These are phyloP conservation scores for Beroe ovata DNA, from an alignment of 37 sponge, comb jelly and placozoan species.

Conservation along the genomic window DNA sequence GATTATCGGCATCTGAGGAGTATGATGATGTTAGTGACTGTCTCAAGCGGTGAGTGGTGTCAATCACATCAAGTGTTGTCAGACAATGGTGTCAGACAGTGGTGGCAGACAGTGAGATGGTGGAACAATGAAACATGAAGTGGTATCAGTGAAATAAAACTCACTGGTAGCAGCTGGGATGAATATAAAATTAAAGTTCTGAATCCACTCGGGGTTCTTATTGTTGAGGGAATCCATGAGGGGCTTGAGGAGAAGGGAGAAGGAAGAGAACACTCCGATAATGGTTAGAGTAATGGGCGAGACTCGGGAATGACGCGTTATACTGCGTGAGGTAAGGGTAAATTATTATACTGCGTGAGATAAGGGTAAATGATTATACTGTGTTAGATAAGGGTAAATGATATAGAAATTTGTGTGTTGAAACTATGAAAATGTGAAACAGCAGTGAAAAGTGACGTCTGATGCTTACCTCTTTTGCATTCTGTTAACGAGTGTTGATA, in stretches of 20 bases:
- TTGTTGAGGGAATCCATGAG: constrained; percentile 50
- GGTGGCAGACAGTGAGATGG: too few species aligned
- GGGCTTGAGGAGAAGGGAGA: constrained; percentile 18
- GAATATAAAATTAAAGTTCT: constrained; percentile 49
- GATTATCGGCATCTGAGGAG: constrained; percentile 50
- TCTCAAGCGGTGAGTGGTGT: neutral
- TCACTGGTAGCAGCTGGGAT: constrained; percentile 16
- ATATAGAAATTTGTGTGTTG: too few species aligned
- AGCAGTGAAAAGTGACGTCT: too few species aligned
- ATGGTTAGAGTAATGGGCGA: neutral
- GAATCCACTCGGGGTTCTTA: constrained; percentile 38
- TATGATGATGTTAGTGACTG: neutral
- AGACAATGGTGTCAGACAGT: neutral
- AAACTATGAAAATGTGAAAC: too few species aligned
- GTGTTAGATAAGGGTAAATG: too few species aligned
- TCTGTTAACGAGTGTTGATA: constrained; percentile 42
- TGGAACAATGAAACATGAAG: too few species aligned
- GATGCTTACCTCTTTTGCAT: constrained; percentile 57
- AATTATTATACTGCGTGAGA: neutral
- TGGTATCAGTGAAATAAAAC: too few species aligned
- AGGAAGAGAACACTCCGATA: constrained; percentile 32
- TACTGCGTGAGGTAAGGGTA: neutral
- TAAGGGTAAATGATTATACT: neutral
- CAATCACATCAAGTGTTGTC: neutral
- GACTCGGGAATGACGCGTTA: constrained; percentile 25